A percentile compares a stretch with the other conserved stretches of the same genome.
Conservation (phyloP, 1,140 invertebrate species). For the Lineus longissimus region DNA sequence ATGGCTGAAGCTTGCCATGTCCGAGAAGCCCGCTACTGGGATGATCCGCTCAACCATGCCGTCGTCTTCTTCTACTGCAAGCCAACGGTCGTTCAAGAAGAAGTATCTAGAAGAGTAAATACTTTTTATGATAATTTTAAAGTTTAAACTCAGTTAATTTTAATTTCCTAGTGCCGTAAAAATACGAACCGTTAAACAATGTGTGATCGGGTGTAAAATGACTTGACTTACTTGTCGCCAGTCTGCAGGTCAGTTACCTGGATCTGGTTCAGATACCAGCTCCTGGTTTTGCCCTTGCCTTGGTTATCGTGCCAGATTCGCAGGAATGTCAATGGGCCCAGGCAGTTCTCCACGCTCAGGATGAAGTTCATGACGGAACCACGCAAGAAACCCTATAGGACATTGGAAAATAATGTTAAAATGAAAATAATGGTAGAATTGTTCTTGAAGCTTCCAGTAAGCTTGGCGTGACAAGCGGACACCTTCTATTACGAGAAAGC, state of each 20-base stretch:
- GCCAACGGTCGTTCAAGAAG: slow-evolving; percentile 50
- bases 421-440: not conserved
- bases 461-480: too few species aligned
- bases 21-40: slow-evolving; percentile 48
- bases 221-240: slow-evolving; percentile 51
- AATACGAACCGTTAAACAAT: too few species aligned
- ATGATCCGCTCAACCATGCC: slow-evolving; percentile 52
- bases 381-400: slow-evolving; percentile 32
- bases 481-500: too few species aligned
- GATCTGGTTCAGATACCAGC: slow-evolving; percentile 52
- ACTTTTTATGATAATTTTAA: not conserved
- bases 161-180: too few species aligned
- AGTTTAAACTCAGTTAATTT: too few species aligned
- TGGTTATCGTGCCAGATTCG: slow-evolving; percentile 55
- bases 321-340: slow-evolving; percentile 49
- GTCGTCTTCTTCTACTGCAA: slow-evolving; percentile 53
- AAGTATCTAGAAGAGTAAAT: slow-evolving; percentile 31
- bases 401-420: not conserved
- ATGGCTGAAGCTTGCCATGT: slow-evolving; percentile 52
- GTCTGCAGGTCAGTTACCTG: slow-evolving; percentile 50
- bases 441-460: too few species aligned
- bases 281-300: slow-evolving; percentile 41
- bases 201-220: too few species aligned
- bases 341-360: slow-evolving; percentile 40
- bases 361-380: slow-evolving; percentile 51